These are phyloP conservation scores for Littorina saxatilis DNA, from an alignment of 1,140 invertebrate species.

Conservation along the genomic window DNA sequence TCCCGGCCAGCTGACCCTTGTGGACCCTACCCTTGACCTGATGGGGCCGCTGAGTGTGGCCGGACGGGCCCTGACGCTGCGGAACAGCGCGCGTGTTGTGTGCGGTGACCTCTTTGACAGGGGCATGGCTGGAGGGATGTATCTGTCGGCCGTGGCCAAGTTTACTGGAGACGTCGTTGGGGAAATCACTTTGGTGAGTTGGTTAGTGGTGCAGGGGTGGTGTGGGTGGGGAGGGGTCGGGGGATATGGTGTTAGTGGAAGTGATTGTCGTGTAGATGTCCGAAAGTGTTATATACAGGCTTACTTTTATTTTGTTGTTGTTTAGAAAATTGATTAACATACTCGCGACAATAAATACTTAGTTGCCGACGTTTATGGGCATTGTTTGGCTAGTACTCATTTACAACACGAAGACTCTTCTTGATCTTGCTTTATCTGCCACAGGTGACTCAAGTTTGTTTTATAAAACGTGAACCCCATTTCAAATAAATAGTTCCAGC, in stretches of 20 bases:
- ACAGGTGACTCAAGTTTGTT: no score
- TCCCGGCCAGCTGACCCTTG: conserved; percentile 71
- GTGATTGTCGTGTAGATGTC: no score
- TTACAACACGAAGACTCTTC: no score
- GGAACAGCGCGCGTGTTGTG: conserved; percentile 73
- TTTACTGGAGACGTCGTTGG: conserved; percentile 86
- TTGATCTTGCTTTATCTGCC: no score
- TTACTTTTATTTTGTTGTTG: background rate
- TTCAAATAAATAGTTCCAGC: no score
- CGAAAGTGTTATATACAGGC: no score
- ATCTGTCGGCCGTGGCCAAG: conserved; percentile 41
- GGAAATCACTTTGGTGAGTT: conserved; percentile 87
- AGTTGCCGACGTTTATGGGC: no score
- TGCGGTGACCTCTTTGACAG: conserved; percentile 77
- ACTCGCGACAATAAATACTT: no score
- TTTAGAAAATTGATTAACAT: conserved; percentile 9
- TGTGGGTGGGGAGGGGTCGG: background rate
- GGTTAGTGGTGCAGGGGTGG: background rate
- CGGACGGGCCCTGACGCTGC: conserved; percentile 88
- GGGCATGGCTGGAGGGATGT: background rate
- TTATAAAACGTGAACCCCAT: no score
- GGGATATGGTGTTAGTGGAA: background rate
- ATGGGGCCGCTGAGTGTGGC: conserved; percentile 87
- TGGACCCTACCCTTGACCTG: conserved; percentile 91
- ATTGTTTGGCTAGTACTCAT: no score